phyloP scores from a whole-genome alignment of 2,113 vertebrate genomes.

The Brachyistius frenatus region DNA sequence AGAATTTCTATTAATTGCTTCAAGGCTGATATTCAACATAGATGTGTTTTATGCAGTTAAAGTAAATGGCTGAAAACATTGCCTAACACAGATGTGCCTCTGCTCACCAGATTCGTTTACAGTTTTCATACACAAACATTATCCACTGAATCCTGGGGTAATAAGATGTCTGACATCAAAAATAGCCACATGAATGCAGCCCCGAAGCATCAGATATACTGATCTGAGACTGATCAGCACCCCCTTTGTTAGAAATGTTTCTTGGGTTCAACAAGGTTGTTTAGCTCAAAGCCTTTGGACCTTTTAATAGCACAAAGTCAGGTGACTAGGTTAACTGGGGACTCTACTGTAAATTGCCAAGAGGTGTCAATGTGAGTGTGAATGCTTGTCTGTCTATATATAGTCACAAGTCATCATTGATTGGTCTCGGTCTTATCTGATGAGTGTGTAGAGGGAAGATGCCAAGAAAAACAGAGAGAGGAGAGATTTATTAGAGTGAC shows the following conservation, averaged over 20 bases:
- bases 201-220: background rate
- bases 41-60: background rate
- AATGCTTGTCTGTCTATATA: constrained; percentile 18
- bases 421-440: constrained; percentile 31
- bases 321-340: constrained; percentile 4
- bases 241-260: background rate
- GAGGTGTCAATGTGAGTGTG: constrained; percentile 15
- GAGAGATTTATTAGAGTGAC: constrained; percentile 29
- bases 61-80: background rate
- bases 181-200: background rate
- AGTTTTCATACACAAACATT: background rate
- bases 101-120: background rate
- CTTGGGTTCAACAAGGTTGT: background rate
- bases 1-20: no score
- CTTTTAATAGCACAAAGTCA: background rate
- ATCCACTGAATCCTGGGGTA: background rate
- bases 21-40: background rate
- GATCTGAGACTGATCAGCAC: no score
- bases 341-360: background rate
- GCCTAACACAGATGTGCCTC: background rate
- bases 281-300: background rate
- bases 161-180: background rate
- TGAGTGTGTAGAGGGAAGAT: constrained; percentile 34
- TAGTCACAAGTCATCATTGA: constrained; percentile 15
- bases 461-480: constrained; percentile 9